Evolutionary conservation across 2,797 vertebrate species (phyloP), one percentile per base, ranked within the genome.

Genomic region (Coregonus ussuriensis): DNA sequence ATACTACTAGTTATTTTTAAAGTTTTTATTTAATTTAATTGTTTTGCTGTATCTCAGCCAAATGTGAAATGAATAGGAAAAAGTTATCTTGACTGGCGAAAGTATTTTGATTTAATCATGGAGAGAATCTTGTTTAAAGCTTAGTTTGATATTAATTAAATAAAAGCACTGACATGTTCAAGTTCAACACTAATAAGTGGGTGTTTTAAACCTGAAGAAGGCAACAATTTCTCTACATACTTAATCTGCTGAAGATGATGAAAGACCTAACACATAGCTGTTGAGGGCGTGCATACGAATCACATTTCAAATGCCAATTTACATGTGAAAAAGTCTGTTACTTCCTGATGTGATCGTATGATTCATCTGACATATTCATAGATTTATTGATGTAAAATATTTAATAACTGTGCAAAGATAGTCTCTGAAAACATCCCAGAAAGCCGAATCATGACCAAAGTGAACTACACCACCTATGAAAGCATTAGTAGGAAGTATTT

Each of bases 1-100:
- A 9, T 47, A 47, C 35, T 63, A 15, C 21, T 14, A 13, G 6
- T 66, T 68, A 74, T 59, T 67, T 25, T 47, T 54, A 78, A 76
- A 18, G 71, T 41, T 18, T 71, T 82, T 11, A 16, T 75, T n/a
- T 47, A 25, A 25, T 25, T 25, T 0, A 25, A 3, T 69, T 82
- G 7, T 25, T 76, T n/a, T 47, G 0, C 18, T n/a, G 35, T 15
- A 5, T 70, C 31, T 68, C 31, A 15, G 11, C 16, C 31, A 15
- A 13, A 18, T 14, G 65, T 67, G 31, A 67, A 31, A 14, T 33
- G 66, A 4, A 2, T 68, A 7, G 11, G 33, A 7, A 15, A 68
- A 68, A 35, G 66, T 37, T 1, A 9, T 68, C 33, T 76, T 35
- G 31, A 59, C 51, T 21, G 33, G 62, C 53, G 1, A 68, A 33